phyloP scores from a whole-genome alignment of 2,888 invertebrate species.

The Ochlodes sylvanus region DNA sequence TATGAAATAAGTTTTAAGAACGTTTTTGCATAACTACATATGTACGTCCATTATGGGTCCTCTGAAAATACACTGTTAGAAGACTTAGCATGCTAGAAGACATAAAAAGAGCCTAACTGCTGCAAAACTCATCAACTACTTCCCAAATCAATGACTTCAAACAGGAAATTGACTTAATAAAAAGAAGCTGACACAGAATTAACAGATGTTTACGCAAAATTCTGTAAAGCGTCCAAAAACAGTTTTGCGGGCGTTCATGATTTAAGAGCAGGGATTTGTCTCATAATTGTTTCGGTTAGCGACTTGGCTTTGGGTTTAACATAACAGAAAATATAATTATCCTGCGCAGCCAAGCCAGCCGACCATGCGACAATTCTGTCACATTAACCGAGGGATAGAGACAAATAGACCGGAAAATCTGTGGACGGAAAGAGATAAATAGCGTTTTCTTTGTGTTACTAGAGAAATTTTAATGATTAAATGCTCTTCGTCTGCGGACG shows the following conservation, averaged over 20 bases:
- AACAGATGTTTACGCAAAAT: constrained; percentile 10
- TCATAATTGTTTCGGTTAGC: constrained; percentile 42
- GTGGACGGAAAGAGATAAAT: constrained; percentile 74
- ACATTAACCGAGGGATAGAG: constrained; percentile 80
- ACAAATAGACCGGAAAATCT: constrained; percentile 83
- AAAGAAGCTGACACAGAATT: not conserved
- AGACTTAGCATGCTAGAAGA: no score
- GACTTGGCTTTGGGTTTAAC: constrained; percentile 44
- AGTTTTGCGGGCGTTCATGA: constrained; percentile 28
- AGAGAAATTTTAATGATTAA: constrained; percentile 79
- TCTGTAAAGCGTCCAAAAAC: constrained; percentile 20
- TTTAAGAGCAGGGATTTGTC: constrained; percentile 32
- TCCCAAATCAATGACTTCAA: no score
- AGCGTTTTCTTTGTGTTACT: constrained; percentile 66
- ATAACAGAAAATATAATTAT: constrained; percentile 53
- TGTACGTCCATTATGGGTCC: no score
- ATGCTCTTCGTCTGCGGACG: constrained; percentile 46
- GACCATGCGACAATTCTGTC: constrained; percentile 79
- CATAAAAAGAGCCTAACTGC: no score
- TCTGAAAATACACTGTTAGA: no score
- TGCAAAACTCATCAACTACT: no score
- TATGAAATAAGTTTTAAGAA: no score
- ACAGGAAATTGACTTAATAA: no score
- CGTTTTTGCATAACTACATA: no score
- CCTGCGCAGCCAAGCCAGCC: constrained; percentile 61